These are phyloP conservation scores for Rhynchonycteris naso DNA, from an alignment of 2,797 vertebrate species.

Conservation along the genomic window DNA sequence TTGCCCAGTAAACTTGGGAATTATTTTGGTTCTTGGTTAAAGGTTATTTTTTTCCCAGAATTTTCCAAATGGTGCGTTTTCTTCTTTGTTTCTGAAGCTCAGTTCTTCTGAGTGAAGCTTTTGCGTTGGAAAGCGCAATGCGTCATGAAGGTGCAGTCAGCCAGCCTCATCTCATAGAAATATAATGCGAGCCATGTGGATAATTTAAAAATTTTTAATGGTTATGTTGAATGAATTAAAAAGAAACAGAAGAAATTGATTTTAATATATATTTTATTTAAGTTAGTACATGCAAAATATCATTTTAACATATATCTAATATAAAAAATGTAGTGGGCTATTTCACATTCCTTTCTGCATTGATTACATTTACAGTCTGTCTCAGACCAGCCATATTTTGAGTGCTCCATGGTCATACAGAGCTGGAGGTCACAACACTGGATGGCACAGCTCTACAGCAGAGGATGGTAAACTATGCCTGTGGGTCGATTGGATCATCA, in stretches of 20 bases:
- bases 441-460: fast-evolving
- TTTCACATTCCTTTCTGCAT: neutral
- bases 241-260: neutral
- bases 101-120: neutral
- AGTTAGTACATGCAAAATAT: neutral
- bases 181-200: neutral
- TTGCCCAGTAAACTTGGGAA: neutral
- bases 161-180: neutral
- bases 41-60: neutral
- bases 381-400: neutral
- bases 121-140: neutral
- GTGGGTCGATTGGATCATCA: neutral
- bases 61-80: neutral
- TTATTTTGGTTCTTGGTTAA: neutral
- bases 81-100: neutral
- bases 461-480: fast-evolving
- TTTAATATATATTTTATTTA: neutral
- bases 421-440: fast-evolving
- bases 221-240: neutral
- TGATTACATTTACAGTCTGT: fast-evolving
- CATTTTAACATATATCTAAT: neutral
- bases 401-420: fast-evolving
- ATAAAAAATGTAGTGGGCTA: neutral
- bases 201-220: neutral
- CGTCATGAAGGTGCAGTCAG: fast-evolving